Evolutionary conservation across 2,113 vertebrate genomes (phyloP).

Genomic region (Spizaetus ornatus): DNA sequence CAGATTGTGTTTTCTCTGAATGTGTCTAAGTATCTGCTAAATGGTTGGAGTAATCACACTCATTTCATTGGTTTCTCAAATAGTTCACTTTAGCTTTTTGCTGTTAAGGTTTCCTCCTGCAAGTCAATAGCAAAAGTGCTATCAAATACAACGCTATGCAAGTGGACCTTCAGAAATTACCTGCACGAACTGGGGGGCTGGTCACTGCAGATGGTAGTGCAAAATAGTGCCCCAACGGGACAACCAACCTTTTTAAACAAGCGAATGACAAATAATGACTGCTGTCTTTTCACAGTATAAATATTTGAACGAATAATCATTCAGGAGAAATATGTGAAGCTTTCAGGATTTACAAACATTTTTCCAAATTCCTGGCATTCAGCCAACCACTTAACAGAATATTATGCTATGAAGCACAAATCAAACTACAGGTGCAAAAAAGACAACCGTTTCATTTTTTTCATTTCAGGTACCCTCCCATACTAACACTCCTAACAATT

Average conservation of each 20-base stretch:
- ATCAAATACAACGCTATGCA: fast-evolving
- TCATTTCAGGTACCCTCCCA: not conserved
- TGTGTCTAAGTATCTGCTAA: not conserved
- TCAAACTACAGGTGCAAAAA: not conserved
- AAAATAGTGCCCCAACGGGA: not conserved
- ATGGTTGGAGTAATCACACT: not conserved
- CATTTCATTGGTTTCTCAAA: not conserved
- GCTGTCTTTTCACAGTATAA: not conserved
- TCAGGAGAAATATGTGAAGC: not conserved
- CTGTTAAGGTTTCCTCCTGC: not conserved
- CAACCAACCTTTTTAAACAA: not conserved
- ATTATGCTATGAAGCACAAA: not conserved
- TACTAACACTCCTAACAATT: no score
- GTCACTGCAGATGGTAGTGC: not conserved
- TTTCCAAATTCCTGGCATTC: not conserved
- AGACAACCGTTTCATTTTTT: fast-evolving
- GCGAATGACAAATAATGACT: not conserved
- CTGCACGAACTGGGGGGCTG: not conserved
- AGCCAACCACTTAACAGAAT: not conserved
- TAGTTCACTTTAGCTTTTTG: not conserved
- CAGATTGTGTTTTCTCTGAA: not conserved
- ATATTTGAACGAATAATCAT: not conserved
- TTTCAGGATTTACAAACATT: not conserved
- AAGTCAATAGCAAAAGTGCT: not conserved
- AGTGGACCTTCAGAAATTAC: not conserved